These are phyloP conservation scores for Megalops cyprinoides DNA, from an alignment of 2,797 vertebrate species.

Conservation along the genomic window DNA sequence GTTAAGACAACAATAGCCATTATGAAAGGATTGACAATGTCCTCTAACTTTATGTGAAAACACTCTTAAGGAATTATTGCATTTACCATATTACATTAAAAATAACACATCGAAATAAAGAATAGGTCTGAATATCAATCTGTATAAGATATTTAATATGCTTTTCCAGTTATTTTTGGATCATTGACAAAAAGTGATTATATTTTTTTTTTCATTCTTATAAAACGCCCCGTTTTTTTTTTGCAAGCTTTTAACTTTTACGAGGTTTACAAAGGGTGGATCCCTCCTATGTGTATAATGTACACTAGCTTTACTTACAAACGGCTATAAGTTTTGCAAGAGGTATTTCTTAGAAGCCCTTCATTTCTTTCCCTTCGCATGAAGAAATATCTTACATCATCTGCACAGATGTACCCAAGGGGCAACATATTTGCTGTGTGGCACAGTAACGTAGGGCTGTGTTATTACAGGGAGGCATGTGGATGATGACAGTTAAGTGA, in stretches of 20 bases:
- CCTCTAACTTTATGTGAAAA: too few relatives aligned
- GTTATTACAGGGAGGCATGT: not conserved
- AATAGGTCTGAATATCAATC: too few relatives aligned
- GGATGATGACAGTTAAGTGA: slow-evolving; percentile 18
- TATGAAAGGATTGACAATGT: too few relatives aligned
- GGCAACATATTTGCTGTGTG: not conserved
- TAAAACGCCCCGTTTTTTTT: too few relatives aligned
- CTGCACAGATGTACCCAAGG: too few relatives aligned
- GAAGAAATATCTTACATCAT: not conserved
- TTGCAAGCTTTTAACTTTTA: too few relatives aligned
- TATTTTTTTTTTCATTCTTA: too few relatives aligned
- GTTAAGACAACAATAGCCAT: too few relatives aligned
- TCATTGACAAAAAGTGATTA: too few relatives aligned
- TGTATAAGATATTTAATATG: too few relatives aligned
- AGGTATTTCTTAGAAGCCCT: not conserved
- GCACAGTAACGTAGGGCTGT: not conserved
- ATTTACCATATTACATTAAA: too few relatives aligned
- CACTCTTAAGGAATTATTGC: not conserved
- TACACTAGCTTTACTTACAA: not conserved
- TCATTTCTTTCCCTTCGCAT: not conserved
- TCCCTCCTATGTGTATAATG: not conserved
- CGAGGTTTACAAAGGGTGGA: not conserved
- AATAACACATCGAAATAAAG: not conserved
- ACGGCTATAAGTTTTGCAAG: not conserved
- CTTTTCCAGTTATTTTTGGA: too few relatives aligned